Conservation (phyloP, 2,888 invertebrate species). For the Acholoe squamosa region DNA sequence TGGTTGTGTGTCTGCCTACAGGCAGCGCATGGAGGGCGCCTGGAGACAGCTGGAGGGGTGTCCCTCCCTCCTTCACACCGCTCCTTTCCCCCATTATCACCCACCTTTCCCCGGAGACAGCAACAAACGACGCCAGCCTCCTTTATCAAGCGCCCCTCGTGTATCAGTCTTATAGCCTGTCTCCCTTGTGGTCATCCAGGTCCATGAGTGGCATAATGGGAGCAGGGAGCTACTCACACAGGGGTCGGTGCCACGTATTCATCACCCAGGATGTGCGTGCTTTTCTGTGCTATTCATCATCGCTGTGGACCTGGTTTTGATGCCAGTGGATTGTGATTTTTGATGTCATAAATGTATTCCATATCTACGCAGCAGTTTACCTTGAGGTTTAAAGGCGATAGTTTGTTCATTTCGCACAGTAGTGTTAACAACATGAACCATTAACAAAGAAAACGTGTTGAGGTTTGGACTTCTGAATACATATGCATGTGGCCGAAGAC, state of each 20-base stretch:
- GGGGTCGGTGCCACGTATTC: not conserved
- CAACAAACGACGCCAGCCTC: not conserved
- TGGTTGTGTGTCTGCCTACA: not conserved
- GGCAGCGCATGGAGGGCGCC: not conserved
- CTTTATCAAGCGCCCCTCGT: slow-evolving; percentile 17
- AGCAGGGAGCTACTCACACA: not conserved
- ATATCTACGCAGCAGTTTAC: too few relatives aligned
- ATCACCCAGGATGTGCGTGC: too few relatives aligned
- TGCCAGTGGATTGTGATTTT: too few relatives aligned
- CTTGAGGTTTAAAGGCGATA: too few relatives aligned
- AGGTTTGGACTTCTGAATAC: too few relatives aligned
- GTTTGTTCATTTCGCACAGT: too few relatives aligned
- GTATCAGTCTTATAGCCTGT: not conserved
- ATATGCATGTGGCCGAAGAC: too few relatives aligned
- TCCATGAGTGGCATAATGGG: not conserved
- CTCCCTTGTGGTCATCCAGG: not conserved
- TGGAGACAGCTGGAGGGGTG: slow-evolving; percentile 5
- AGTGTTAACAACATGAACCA: too few relatives aligned
- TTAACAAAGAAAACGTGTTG: too few relatives aligned
- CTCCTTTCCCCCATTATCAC: slow-evolving; percentile 8
- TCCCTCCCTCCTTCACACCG: slow-evolving; percentile 13
- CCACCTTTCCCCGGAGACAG: slow-evolving; percentile 18
- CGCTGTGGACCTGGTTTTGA: too few relatives aligned
- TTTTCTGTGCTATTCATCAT: too few relatives aligned
- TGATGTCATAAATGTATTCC: too few relatives aligned